Conservation (phyloP, 2,113 vertebrate species). For the Myrmecophaga tridactyla region DNA sequence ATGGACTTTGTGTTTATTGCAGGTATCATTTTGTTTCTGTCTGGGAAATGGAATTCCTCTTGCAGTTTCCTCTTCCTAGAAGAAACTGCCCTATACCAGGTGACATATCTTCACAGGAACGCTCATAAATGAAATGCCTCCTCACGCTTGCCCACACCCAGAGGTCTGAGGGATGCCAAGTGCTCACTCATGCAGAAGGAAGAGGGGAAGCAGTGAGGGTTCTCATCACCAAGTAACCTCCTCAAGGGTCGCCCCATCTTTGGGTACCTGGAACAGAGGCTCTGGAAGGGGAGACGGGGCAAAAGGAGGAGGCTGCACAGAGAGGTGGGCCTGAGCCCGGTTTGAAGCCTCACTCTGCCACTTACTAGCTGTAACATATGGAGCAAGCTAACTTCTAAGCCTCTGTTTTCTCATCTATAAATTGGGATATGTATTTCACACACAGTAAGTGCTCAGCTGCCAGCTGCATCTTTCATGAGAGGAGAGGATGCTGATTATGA, state of each 20-base stretch:
- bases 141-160: neutral
- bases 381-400: neutral
- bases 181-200: neutral
- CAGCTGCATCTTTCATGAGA: neutral
- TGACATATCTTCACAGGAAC: neutral
- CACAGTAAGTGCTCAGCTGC: neutral
- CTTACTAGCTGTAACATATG: neutral
- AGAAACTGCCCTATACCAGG: neutral
- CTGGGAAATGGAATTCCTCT: neutral
- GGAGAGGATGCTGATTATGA: neutral
- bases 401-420: neutral
- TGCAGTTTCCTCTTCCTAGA: neutral
- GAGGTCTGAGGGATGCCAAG: neutral
- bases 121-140: neutral
- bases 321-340: neutral
- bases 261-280: neutral
- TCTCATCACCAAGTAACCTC: neutral
- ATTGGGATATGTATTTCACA: neutral
- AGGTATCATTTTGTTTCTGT: neutral
- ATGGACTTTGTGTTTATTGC: neutral
- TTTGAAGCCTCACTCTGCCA: neutral
- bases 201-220: neutral
- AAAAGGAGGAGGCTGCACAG: neutral
- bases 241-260: neutral
- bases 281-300: neutral